These are phyloP conservation scores for Lasioglossum leucozonium DNA, from an alignment of 2,888 invertebrate species.

Conservation along the genomic window DNA sequence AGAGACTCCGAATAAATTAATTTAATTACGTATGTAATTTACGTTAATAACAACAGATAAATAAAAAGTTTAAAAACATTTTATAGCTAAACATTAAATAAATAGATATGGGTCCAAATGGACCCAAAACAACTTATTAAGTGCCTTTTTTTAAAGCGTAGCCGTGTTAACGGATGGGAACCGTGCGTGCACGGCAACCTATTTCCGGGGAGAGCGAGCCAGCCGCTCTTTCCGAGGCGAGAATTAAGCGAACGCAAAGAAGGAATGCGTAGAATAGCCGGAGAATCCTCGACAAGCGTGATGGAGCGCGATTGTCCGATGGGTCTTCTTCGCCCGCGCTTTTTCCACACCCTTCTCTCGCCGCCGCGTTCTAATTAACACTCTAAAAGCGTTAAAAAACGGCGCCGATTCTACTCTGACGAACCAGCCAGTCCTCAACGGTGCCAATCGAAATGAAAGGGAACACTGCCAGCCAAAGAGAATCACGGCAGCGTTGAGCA, in stretches of 20 bases:
- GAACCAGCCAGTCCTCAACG: background rate
- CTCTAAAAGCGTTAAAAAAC: slow-evolving; percentile 11
- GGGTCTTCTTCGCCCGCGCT: slow-evolving; percentile 19
- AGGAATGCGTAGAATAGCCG: slow-evolving; percentile 42
- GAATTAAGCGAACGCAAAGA: slow-evolving; percentile 38
- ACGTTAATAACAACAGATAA: no score
- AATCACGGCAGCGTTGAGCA: background rate
- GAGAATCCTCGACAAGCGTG: slow-evolving; percentile 50
- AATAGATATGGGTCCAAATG: no score
- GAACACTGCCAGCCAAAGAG: background rate
- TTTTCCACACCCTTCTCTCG: background rate
- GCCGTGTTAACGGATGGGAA: no score
- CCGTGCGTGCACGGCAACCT: slow-evolving; percentile 47
- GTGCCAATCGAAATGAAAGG: slow-evolving; percentile 12
- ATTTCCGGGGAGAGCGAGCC: slow-evolving; percentile 49
- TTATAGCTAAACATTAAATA: no score
- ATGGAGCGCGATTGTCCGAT: slow-evolving; percentile 25
- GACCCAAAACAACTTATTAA: no score
- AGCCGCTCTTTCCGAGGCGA: slow-evolving; percentile 28
- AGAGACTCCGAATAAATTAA: no score
- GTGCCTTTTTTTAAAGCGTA: no score
- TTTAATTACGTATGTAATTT: no score
- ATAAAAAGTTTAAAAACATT: no score
- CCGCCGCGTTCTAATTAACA: slow-evolving; percentile 31
- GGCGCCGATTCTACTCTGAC: background rate